Conservation (phyloP, 2,797 vertebrate species). For the Eospalax fontanierii region DNA sequence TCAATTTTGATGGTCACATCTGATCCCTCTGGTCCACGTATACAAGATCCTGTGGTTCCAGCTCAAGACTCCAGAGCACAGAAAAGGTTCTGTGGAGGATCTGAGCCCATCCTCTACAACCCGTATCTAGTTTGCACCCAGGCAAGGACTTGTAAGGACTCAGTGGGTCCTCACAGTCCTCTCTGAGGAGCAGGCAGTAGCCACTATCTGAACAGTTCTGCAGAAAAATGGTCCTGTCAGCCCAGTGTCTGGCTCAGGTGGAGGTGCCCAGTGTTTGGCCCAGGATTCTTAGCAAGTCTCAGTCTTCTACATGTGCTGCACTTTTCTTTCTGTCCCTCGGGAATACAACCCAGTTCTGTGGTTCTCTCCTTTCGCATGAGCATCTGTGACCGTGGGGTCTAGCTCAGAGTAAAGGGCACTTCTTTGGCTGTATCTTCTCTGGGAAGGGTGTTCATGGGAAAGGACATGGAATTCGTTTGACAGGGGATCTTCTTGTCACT, state of each 20-base stretch:
- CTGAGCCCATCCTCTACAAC: neutral
- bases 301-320: neutral
- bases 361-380: neutral
- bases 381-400: neutral
- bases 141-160: too few relatives aligned
- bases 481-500: neutral
- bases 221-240: neutral
- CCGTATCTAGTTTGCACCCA: neutral
- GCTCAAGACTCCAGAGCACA: neutral
- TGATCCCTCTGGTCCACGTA: neutral
- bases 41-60: neutral
- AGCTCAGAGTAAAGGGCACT: neutral
- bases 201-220: neutral
- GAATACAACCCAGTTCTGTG: neutral
- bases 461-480: neutral
- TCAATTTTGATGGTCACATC: neutral
- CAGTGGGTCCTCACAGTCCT: neutral
- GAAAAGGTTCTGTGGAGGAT: neutral
- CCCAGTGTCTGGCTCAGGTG: neutral
- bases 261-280: neutral
- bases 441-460: neutral
- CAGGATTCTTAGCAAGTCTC: neutral
- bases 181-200: neutral
- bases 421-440: fast-evolving
- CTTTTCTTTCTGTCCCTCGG: neutral